phyloP scores from a whole-genome alignment of 92 coral and sea anemone genomes.

The Heliopora coerulea region DNA sequence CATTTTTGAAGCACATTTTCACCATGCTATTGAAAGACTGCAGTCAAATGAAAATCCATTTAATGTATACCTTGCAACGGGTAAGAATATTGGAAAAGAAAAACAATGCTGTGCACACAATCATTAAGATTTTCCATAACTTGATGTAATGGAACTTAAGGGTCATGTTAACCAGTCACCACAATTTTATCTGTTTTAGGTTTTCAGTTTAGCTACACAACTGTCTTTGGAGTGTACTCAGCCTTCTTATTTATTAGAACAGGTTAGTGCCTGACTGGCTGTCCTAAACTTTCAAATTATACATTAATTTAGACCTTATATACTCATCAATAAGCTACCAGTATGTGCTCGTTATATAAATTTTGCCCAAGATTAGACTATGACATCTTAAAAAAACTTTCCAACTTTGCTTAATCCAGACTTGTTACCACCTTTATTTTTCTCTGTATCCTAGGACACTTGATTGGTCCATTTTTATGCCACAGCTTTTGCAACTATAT shows the following conservation, averaged over 20 bases:
- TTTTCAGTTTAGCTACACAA: conserved; percentile 98
- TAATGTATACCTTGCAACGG: conserved; percentile 74
- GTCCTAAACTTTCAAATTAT: background rate
- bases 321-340: background rate
- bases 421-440: too few species aligned
- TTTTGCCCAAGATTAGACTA: too few species aligned
- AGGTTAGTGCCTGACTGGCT: conserved; percentile 53
- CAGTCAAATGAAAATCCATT: conserved; percentile 64
- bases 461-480: conserved; percentile 90
- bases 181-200: conserved; percentile 47
- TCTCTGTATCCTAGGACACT: conserved; percentile 62
- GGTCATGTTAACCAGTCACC: too few species aligned
- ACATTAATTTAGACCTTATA: too few species aligned
- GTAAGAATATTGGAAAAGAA: conserved; percentile 49
- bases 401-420: too few species aligned
- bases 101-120: background rate
- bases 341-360: too few species aligned
- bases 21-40: conserved; percentile 89
- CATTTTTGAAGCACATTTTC: conserved; percentile 79
- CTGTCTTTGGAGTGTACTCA: conserved; percentile 89
- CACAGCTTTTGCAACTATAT: conserved; percentile 96
- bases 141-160: background rate
- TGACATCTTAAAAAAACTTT: too few species aligned
- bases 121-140: background rate
- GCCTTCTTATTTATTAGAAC: conserved; percentile 91